Evolutionary conservation across 2,797 vertebrate genomes (phyloP).

Genomic region (Taenioides sp.): DNA sequence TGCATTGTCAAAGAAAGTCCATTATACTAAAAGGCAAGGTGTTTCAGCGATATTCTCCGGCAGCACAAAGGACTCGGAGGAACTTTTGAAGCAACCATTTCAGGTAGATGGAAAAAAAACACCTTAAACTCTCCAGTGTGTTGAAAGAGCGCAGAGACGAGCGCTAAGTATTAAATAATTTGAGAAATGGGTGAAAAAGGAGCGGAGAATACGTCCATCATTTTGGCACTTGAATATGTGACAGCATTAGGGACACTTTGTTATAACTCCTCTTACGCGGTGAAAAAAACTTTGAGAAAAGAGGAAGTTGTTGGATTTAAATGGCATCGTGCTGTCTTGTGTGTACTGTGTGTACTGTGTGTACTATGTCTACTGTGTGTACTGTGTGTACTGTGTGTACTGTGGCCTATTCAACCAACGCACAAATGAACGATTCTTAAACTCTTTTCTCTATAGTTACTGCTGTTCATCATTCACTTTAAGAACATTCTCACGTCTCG

Average conservation of each 20-base stretch:
- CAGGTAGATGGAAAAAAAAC: not conserved
- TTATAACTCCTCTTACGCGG: not conserved
- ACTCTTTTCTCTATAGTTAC: no score
- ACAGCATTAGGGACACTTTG: not conserved
- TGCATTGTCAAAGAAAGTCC: conserved; percentile 1
- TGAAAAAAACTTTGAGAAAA: not conserved
- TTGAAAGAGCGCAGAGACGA: not conserved
- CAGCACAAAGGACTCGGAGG: conserved; percentile 1
- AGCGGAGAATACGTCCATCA: conserved; percentile 1
- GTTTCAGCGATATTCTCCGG: conserved; percentile 9
- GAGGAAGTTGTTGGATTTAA: not conserved
- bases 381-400: no score
- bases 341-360: no score
- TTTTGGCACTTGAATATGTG: not conserved
- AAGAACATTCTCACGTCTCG: no score
- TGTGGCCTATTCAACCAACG: no score
- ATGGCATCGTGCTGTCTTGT: no score
- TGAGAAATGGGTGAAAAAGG: not conserved
- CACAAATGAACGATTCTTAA: no score
- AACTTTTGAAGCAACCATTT: not conserved
- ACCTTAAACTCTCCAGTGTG: not conserved
- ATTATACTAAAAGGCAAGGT: not conserved
- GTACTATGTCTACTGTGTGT: no score
- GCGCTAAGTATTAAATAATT: conserved; percentile 7
- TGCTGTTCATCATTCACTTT: no score